phyloP scores from a whole-genome alignment of 2,113 vertebrate genomes.

The Pithys albifrons region DNA sequence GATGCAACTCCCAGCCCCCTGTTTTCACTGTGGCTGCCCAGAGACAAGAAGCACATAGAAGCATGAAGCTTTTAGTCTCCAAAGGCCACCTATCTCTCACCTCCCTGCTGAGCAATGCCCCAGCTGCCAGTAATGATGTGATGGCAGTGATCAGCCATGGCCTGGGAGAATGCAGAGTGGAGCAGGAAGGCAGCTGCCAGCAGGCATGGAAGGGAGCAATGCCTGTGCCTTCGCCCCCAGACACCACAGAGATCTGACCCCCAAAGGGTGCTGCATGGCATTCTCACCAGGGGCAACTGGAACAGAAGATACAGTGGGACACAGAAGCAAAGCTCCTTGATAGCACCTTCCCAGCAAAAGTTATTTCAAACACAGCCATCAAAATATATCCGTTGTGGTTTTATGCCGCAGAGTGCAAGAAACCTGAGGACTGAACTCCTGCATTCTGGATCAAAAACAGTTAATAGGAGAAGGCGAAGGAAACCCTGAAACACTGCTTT shows the following conservation, averaged over 20 bases:
- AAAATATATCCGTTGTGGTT: neutral
- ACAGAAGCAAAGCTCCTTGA: neutral
- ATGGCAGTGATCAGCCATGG: neutral
- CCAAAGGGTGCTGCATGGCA: neutral
- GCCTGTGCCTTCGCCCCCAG: neutral
- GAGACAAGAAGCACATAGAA: neutral
- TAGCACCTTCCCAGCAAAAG: neutral
- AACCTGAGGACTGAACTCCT: neutral
- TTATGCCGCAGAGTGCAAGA: neutral
- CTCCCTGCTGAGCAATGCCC: neutral
- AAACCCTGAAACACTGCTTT: neutral
- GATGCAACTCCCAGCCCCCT: neutral
- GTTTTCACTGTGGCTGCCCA: neutral
- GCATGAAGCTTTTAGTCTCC: neutral
- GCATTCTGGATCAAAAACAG: neutral
- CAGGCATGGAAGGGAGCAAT: accelerated
- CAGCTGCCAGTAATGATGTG: neutral
- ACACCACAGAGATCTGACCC: accelerated
- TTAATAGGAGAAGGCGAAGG: neutral
- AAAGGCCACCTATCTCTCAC: neutral
- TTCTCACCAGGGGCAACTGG: neutral
- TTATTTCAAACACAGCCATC: neutral
- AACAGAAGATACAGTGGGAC: neutral
- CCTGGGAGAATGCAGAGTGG: neutral
- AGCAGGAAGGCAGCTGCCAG: neutral